Conservation (phyloP, 2,113 vertebrate genomes). For the Hirundichthys speculiger region DNA sequence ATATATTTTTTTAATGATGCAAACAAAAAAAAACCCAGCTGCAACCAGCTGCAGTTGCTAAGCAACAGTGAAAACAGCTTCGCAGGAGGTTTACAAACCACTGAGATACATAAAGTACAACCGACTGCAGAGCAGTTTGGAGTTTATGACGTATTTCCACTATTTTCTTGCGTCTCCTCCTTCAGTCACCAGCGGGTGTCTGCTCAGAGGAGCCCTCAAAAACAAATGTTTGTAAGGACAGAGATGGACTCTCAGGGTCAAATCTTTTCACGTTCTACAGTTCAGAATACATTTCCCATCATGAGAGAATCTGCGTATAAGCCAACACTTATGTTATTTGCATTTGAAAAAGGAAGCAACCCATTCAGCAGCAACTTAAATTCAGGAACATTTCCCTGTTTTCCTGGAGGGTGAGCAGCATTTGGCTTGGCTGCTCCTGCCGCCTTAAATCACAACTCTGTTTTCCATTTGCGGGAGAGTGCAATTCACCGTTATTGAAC, state of each 20-base stretch:
- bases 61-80: slow-evolving; percentile 69
- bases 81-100: slow-evolving; percentile 45
- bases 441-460: neutral
- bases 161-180: slow-evolving; percentile 15
- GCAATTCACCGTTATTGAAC: neutral
- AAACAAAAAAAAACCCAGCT: slow-evolving; percentile 47
- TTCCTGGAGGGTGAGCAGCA: neutral
- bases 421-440: neutral
- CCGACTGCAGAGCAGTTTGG: slow-evolving; percentile 34
- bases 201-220: slow-evolving; percentile 20
- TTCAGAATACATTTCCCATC: no score
- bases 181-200: slow-evolving; percentile 15
- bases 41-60: slow-evolving; percentile 69
- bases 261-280: no score
- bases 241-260: neutral
- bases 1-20: neutral
- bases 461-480: neutral
- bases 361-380: neutral
- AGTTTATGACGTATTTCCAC: slow-evolving; percentile 16
- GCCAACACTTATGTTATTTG: no score
- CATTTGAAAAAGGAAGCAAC: neutral
- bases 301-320: no score
- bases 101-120: slow-evolving; percentile 34
- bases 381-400: neutral
- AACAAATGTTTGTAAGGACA: neutral